phyloP scores from a whole-genome alignment of 2,888 invertebrate genomes.

The Leucoptera coffeella region DNA sequence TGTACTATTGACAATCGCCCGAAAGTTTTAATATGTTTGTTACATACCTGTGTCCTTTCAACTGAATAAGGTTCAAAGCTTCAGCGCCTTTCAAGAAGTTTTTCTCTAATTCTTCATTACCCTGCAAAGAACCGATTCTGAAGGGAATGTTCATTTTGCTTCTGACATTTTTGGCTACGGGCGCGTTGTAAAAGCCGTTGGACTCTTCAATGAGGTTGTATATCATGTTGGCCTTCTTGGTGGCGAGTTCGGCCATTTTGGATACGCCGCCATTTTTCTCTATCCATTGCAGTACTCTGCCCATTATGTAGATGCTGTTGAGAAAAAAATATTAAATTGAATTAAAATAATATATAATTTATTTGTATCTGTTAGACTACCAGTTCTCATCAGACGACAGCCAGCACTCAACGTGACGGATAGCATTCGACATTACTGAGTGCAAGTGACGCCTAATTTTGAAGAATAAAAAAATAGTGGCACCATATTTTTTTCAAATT shows the following conservation, averaged over 20 bases:
- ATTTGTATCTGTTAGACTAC: too few species aligned
- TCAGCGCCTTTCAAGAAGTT: constrained; percentile 80
- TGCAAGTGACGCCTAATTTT: too few species aligned
- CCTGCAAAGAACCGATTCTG: constrained; percentile 64
- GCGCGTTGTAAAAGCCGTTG: constrained; percentile 78
- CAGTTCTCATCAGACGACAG: too few species aligned
- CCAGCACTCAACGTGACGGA: too few species aligned
- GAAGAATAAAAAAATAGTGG: too few species aligned
- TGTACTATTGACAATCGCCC: too few species aligned
- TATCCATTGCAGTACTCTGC: constrained; percentile 90
- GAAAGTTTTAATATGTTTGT: too few species aligned
- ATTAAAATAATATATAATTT: too few species aligned
- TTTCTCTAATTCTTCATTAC: constrained; percentile 76
- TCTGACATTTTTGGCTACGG: constrained; percentile 61
- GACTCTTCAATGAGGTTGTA: constrained; percentile 80
- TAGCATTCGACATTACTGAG: too few species aligned
- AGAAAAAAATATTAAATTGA: constrained; percentile 5
- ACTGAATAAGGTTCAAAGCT: constrained; percentile 69
- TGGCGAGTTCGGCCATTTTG: constrained; percentile 67
- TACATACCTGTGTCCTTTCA: constrained; percentile 97
- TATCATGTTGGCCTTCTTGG: constrained; percentile 67
- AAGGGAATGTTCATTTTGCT: constrained; percentile 93
- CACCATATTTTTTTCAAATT: too few species aligned
- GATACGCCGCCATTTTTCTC: constrained; percentile 76
- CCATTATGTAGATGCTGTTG: constrained; percentile 88